A percentile compares a stretch with the other conserved stretches of the same genome.
Conservation (phyloP, 2,113 vertebrate species). For the Serinus canaria region DNA sequence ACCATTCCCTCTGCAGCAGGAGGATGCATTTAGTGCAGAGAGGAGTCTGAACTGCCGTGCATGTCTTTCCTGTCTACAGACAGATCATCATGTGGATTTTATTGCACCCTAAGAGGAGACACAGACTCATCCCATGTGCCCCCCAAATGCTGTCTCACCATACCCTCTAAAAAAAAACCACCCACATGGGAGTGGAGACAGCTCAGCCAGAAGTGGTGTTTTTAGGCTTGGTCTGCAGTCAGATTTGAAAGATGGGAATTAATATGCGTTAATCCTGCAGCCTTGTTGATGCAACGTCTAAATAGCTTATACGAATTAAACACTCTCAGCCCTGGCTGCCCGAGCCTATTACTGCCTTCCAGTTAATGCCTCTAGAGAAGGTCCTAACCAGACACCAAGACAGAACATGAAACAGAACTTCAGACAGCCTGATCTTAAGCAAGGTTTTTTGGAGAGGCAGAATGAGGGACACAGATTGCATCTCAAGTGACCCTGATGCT, state of each 20-base stretch:
- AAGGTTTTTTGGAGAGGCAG: not conserved
- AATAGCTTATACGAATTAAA: not conserved
- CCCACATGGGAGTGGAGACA: not conserved
- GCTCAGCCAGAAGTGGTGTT: rapidly evolving
- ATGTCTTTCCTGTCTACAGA: not conserved
- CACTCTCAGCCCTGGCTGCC: not conserved
- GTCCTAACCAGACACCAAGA: not conserved
- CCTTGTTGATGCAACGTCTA: not conserved
- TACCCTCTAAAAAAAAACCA: not conserved
- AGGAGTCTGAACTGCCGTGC: not conserved
- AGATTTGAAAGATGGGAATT: not conserved
- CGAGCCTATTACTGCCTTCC: not conserved
- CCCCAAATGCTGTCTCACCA: not conserved
- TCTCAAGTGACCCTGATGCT: not conserved
- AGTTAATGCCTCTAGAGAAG: not conserved
- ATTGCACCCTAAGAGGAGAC: not conserved
- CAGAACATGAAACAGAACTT: not conserved
- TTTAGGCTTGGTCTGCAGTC: not conserved
- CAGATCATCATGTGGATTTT: not conserved
- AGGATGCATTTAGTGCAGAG: not conserved
- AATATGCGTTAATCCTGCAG: not conserved
- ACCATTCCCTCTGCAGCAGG: rapidly evolving
- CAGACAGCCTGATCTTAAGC: not conserved
- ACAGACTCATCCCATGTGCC: not conserved
- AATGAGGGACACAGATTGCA: not conserved